phyloP scores from a whole-genome alignment of 1,140 invertebrate genomes.

The Mycetomoellerius zeteki region DNA sequence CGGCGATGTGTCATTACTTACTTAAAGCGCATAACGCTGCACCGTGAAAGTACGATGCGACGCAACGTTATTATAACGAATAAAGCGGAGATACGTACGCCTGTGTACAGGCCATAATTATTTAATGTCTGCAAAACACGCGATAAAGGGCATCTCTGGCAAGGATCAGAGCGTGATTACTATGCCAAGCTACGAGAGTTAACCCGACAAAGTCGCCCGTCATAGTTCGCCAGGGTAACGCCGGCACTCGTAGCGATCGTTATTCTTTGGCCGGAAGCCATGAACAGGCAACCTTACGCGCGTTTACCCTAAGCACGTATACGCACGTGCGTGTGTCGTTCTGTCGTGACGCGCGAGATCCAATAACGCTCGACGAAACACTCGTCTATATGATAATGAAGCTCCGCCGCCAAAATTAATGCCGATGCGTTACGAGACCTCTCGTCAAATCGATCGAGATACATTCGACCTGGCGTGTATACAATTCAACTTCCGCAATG shows the following conservation, averaged over 20 bases:
- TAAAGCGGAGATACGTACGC: conserved; percentile 47
- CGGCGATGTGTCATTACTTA: conserved; percentile 45
- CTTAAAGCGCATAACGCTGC: conserved; percentile 41
- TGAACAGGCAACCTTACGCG: conserved; percentile 71
- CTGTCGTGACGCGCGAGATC: conserved; percentile 74
- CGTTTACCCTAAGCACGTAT: conserved; percentile 79
- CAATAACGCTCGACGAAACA: conserved; percentile 82
- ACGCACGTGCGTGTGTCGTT: conserved; percentile 78
- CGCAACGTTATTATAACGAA: conserved; percentile 46
- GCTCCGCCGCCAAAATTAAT: conserved; percentile 80
- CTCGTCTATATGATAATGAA: conserved; percentile 84
- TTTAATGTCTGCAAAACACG: conserved; percentile 58
- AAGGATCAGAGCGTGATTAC: conserved; percentile 44
- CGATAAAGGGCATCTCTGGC: conserved; percentile 45
- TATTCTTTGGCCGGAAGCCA: conserved; percentile 76
- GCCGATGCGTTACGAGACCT: conserved; percentile 72
- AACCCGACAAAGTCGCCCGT: conserved; percentile 54
- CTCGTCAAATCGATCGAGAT: conserved; percentile 75
- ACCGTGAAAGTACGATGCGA: conserved; percentile 35
- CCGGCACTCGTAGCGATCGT: conserved; percentile 56
- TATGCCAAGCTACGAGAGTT: conserved; percentile 54
- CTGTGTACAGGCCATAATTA: conserved; percentile 25
- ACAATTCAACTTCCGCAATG: conserved; percentile 63
- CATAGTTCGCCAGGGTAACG: conserved; percentile 48
- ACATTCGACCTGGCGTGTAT: conserved; percentile 68